phyloP scores from a whole-genome alignment of 2,113 vertebrate genomes.

The Spilogale gracilis region DNA sequence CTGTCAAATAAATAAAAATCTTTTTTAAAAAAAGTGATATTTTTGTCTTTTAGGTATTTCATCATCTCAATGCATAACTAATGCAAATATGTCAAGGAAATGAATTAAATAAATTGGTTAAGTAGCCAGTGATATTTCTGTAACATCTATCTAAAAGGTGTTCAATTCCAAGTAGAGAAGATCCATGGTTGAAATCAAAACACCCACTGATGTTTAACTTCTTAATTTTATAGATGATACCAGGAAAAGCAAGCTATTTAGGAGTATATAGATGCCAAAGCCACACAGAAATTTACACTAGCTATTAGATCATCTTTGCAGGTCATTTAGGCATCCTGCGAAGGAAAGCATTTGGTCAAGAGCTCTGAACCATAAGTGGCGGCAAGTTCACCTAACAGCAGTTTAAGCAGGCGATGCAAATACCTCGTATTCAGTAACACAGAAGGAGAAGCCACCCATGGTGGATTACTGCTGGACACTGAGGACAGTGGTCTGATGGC shows the following conservation, averaged over 20 bases:
- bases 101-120: background rate
- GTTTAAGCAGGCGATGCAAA: background rate
- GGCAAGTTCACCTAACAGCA: background rate
- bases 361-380: background rate
- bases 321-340: background rate
- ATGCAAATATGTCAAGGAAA: background rate
- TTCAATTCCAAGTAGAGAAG: background rate
- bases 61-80: background rate
- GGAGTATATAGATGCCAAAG: background rate
- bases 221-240: conserved; percentile 5
- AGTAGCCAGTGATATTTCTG: background rate
- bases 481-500: rapidly evolving
- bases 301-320: background rate
- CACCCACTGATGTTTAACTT: background rate
- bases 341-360: background rate
- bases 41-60: background rate
- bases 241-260: background rate
- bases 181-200: background rate
- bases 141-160: background rate
- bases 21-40: background rate
- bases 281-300: background rate
- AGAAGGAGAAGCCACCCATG: rapidly evolving
- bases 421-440: too few species aligned
- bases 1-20: background rate
- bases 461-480: rapidly evolving